phyloP scores from a whole-genome alignment of 2,888 invertebrate genomes.

The Hydrotaea diabolus region DNA sequence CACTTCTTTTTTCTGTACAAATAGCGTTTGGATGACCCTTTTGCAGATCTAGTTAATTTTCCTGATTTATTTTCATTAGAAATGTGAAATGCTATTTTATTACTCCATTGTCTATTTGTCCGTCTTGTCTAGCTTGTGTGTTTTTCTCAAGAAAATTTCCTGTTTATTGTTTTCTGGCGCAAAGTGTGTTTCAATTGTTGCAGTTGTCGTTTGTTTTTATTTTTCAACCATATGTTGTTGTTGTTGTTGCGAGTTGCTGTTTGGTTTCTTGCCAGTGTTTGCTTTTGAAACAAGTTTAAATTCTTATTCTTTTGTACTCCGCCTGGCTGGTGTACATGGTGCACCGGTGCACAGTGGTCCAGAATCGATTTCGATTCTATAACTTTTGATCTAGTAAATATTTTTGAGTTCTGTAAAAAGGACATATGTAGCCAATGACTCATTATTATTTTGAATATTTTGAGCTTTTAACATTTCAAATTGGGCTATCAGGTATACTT shows the following conservation, averaged over 20 bases:
- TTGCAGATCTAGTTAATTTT: slow-evolving; percentile 22
- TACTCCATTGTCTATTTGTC: not conserved
- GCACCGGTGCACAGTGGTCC: too few relatives aligned
- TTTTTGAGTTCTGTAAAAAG: too few relatives aligned
- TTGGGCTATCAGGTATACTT: too few relatives aligned
- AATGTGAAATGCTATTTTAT: slow-evolving; percentile 41
- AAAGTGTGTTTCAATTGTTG: slow-evolving; percentile 47
- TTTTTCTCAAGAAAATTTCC: slow-evolving; percentile 46
- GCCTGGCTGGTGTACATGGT: not conserved
- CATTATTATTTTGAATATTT: too few relatives aligned
- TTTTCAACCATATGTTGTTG: slow-evolving; percentile 40
- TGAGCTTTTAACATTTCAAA: too few relatives aligned
- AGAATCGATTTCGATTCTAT: too few relatives aligned
- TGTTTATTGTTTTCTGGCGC: slow-evolving; percentile 51
- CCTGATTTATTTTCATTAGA: slow-evolving; percentile 48
- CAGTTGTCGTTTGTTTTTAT: not conserved
- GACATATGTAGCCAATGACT: too few relatives aligned
- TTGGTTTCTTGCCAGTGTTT: not conserved
- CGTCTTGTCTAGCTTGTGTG: not conserved
- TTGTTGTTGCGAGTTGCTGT: slow-evolving; percentile 30
- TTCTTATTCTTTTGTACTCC: slow-evolving; percentile 51
- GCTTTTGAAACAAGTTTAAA: slow-evolving; percentile 51
- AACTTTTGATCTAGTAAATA: too few relatives aligned
- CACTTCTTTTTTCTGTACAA: not conserved
- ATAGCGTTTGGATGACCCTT: slow-evolving; percentile 34